Percentiles rank a stretch among this genome's conserved stretches.
Conservation (phyloP, 2,113 vertebrate species). For the Aphyosemion australe region DNA sequence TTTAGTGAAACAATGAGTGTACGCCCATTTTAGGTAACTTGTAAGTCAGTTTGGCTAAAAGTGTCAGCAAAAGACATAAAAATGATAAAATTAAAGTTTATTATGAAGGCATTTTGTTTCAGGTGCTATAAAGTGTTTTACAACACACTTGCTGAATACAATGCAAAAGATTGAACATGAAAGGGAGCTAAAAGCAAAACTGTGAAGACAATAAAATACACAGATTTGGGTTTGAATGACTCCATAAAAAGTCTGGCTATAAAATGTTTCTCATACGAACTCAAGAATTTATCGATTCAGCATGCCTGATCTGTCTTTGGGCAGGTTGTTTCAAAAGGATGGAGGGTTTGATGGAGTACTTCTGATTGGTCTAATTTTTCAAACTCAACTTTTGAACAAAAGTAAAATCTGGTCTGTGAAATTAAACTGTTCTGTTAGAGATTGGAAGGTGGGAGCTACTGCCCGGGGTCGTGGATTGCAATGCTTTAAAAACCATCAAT, state of each 20-base stretch:
- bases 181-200: background rate
- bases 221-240: slow-evolving; percentile 8
- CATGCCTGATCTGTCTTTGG: slow-evolving; percentile 35
- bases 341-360: slow-evolving; percentile 42
- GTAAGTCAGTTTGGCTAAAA: too few species aligned
- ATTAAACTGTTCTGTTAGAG: background rate
- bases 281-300: slow-evolving; percentile 51
- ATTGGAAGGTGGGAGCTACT: slow-evolving; percentile 25
- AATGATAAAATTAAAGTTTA: slow-evolving; percentile 7
- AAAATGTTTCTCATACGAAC: slow-evolving; percentile 53
- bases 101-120: slow-evolving; percentile 6
- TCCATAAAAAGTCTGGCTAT: slow-evolving; percentile 22
- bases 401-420: slow-evolving; percentile 12
- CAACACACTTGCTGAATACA: background rate
- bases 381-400: slow-evolving; percentile 33
- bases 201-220: slow-evolving; percentile 10
- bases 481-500: slow-evolving; percentile 46
- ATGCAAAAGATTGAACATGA: background rate
- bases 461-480: background rate
- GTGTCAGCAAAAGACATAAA: background rate
- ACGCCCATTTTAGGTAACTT: too few species aligned
- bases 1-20: too few species aligned
- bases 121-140: background rate
- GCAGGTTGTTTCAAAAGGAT: slow-evolving; percentile 19
- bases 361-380: slow-evolving; percentile 49